phyloP scores from a whole-genome alignment of 2,113 vertebrate species.

The Ailuropoda melanoleuca region DNA sequence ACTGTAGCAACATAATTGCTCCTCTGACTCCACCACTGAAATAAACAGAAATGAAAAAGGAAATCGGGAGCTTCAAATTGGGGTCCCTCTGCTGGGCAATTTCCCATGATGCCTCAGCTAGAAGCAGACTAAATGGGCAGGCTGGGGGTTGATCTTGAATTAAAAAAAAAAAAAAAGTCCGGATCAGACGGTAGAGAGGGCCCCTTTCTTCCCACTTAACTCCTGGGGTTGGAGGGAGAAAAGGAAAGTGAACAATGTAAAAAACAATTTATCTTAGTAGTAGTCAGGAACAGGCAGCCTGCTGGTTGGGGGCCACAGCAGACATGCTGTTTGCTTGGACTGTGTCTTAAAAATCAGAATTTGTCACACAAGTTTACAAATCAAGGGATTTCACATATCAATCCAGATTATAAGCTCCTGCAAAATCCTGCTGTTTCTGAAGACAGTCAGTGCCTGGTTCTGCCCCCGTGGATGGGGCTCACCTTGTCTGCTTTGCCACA shows the following conservation, averaged over 20 bases:
- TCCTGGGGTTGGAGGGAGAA: neutral
- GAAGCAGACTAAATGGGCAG: neutral
- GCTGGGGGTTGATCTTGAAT: neutral
- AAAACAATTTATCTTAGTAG: neutral
- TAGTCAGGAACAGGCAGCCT: neutral
- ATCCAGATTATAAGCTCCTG: neutral
- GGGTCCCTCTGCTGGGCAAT: neutral
- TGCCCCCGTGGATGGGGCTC: fast-evolving
- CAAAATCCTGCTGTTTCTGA: neutral
- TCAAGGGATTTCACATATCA: neutral
- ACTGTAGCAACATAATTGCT: neutral
- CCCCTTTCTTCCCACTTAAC: neutral
- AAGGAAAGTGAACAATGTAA: neutral
- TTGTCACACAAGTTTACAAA: neutral
- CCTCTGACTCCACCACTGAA: neutral
- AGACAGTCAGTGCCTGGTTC: fast-evolving
- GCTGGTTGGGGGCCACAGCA: neutral
- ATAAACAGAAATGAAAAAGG: constrained; percentile 16
- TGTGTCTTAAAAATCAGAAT: neutral
- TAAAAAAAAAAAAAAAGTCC: neutral
- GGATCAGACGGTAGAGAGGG: neutral
- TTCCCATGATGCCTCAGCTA: neutral
- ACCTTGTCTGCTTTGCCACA: neutral
- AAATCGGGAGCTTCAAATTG: neutral
- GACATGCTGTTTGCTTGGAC: neutral